phyloP scores from a whole-genome alignment of 2,888 invertebrate species.

The Andrena chrysosceles region DNA sequence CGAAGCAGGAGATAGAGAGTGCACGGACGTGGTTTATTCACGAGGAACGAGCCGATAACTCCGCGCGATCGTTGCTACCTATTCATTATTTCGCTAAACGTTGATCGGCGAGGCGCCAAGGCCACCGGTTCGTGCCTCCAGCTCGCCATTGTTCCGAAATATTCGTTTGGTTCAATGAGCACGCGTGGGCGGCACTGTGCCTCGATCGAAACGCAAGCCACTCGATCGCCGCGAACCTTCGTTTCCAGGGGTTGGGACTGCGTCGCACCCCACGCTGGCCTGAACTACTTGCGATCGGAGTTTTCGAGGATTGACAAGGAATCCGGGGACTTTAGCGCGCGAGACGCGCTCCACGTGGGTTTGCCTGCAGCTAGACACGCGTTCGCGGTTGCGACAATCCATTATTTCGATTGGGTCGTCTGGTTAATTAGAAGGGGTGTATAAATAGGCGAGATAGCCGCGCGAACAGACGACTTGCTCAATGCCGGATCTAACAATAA shows the following conservation, averaged over 20 bases:
- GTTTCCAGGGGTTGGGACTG: neutral
- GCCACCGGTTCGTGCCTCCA: conserved; percentile 56
- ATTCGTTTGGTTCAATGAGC: conserved; percentile 55
- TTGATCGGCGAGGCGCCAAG: conserved; percentile 71
- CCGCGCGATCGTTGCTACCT: conserved; percentile 73
- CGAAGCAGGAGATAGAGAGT: conserved; percentile 33
- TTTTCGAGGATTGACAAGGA: neutral
- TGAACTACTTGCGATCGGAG: neutral
- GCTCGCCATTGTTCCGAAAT: conserved; percentile 72
- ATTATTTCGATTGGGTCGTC: conserved; percentile 49
- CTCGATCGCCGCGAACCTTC: neutral
- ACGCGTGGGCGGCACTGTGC: conserved; percentile 54
- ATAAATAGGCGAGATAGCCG: conserved; percentile 44
- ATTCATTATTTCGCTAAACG: conserved; percentile 77
- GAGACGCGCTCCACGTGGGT: neutral
- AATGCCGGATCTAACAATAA: conserved; percentile 71
- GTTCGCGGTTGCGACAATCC: conserved; percentile 31
- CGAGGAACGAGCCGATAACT: conserved; percentile 71
- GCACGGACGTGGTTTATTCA: conserved; percentile 64
- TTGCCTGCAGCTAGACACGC: too few species aligned
- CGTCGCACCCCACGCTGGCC: neutral
- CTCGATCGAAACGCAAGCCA: neutral
- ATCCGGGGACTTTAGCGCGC: neutral
- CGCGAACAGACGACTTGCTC: conserved; percentile 62
- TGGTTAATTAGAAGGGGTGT: conserved; percentile 62